phyloP scores from a whole-genome alignment of 2,113 vertebrate species.

The Oriolus oriolus region DNA sequence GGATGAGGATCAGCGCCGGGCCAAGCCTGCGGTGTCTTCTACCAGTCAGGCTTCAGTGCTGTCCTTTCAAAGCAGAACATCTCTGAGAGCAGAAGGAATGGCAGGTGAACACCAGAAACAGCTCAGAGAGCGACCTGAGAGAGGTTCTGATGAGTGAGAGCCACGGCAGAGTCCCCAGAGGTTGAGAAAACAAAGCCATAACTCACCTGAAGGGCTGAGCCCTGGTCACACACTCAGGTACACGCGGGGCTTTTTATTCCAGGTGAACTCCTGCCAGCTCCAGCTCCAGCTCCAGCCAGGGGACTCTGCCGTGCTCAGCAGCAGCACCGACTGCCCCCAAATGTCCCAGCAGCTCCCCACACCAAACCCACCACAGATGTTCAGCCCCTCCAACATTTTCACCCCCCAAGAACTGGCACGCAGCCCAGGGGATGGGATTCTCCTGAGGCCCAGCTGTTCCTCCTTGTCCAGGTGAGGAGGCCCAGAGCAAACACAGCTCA shows the following conservation, averaged over 20 bases:
- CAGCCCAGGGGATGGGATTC: not conserved
- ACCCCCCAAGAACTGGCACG: not conserved
- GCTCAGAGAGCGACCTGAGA: not conserved
- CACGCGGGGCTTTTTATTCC: accelerated
- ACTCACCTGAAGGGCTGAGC: not conserved
- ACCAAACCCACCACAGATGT: not conserved
- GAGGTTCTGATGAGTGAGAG: not conserved
- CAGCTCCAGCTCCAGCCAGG: not conserved
- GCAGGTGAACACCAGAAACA: not conserved
- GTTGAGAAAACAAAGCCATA: not conserved
- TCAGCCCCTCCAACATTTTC: not conserved
- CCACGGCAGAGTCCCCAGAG: accelerated
- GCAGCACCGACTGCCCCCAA: not conserved
- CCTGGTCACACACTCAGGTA: accelerated
- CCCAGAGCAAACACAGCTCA: not conserved
- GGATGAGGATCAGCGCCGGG: not conserved
- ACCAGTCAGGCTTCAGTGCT: not conserved
- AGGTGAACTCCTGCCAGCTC: not conserved
- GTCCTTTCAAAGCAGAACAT: not conserved
- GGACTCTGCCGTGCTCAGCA: not conserved
- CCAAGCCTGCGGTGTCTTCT: accelerated
- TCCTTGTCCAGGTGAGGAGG: not conserved
- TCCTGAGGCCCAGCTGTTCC: not conserved
- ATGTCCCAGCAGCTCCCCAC: not conserved
- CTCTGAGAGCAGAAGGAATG: not conserved